Base-by-base conservation (phyloP, 23 tunicate genomes). In the Ascidia mentula region DNA sequence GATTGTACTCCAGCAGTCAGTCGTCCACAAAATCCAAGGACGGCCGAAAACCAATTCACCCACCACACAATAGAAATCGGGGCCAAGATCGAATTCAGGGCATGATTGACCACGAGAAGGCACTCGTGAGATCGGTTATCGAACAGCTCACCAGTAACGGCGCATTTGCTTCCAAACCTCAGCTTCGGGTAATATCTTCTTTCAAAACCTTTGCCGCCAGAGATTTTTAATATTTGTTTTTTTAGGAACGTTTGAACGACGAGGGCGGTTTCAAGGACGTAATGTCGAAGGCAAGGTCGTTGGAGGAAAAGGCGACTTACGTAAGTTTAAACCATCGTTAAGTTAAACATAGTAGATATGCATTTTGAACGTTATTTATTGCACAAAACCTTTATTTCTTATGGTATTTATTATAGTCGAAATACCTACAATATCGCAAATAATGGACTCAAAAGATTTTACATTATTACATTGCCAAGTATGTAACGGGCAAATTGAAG, bases 21-120 rank as follows among this genome's bases (percentile, higher is more conserved):
- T 34, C 78, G n/a, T 33, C 75, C 2, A 60, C 92, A 7, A 37
- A 72, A 15, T 31, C 69, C 32, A 72, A 33, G 6, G 86, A 42
- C 20, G 73, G 36, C 59, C 42, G 34, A 39, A 85, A 82, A 53
- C 90, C 87, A 28, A 72, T 86, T 28, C 97, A 86, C 72, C 97
- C 90, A 17, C 83, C 82, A 9, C 87, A 91, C 70, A 59, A 82
- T 30, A 85, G 77, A 73, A 91, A 91, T 46, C 71, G 87, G 18
- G 90, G 88, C 7, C 87, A 85, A 59, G 83, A 91, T 18, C 70
- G 38, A 36, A 40, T 91, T 4, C 97, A 91, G 45, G 77, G 72
- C 34, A 13, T 85, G 72, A 85, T 91, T 32, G 97, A 75, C 77
- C 86, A 86, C 35, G 89, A 91, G 46, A 81, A 86, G 72, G 80